Evolutionary conservation across 2,888 invertebrate genomes (phyloP).

Genomic region (Trachelus troglodyta): DNA sequence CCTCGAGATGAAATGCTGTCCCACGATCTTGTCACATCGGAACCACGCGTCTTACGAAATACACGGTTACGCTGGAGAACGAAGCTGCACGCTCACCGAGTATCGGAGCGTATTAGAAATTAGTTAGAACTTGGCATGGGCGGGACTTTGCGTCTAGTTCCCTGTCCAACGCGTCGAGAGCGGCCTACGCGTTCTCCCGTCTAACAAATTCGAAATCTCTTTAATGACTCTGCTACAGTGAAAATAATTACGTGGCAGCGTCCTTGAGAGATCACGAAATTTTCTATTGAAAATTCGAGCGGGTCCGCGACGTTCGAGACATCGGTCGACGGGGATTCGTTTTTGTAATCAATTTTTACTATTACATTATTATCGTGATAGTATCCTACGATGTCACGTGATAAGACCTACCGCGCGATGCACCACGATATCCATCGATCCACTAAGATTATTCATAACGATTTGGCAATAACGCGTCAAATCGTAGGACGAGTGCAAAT

Average conservation of each 20-base stretch:
- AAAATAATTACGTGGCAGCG: not conserved
- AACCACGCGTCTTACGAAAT: slow-evolving; percentile 24
- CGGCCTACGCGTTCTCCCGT: not conserved
- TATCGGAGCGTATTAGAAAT: slow-evolving; percentile 4
- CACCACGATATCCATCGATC: not conserved
- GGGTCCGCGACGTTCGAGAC: too few species aligned
- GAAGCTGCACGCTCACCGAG: not conserved
- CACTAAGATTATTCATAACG: not conserved
- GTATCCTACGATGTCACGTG: too few species aligned
- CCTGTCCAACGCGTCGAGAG: not conserved
- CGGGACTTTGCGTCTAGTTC: slow-evolving; percentile 1
- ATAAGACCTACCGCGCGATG: too few species aligned
- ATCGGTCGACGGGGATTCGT: not conserved
- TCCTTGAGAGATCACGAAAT: not conserved
- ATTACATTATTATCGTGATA: not conserved
- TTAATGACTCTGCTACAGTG: not conserved
- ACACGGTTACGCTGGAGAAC: not conserved
- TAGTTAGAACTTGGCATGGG: slow-evolving; percentile 3
- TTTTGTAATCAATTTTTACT: not conserved
- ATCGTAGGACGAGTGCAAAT: not conserved
- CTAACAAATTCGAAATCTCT: not conserved
- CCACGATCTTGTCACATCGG: slow-evolving; percentile 28
- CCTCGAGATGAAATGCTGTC: slow-evolving; percentile 28
- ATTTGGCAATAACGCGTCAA: not conserved
- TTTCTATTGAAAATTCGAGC: not conserved